Evolutionary conservation across 2,797 vertebrate species (phyloP).

Genomic region (Cichlasoma orientale): DNA sequence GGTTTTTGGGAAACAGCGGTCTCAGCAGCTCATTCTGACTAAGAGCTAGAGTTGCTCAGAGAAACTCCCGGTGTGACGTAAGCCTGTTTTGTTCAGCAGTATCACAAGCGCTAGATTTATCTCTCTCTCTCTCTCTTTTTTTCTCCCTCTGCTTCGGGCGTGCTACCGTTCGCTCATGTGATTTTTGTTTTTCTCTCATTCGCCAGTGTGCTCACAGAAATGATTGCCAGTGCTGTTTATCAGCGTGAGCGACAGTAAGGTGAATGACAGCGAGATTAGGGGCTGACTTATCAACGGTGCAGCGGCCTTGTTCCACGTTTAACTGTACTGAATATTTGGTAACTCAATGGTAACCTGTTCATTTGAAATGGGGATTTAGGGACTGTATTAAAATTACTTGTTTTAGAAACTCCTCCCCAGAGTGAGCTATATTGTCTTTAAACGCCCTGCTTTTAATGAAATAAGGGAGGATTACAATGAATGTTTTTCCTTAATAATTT

Average conservation of each 20-base stretch:
- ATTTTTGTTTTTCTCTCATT: constrained; percentile 12
- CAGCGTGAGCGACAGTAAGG: not conserved
- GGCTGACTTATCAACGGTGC: not conserved
- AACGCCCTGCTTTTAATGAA: not conserved
- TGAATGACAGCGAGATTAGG: not conserved
- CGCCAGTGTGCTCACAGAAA: not conserved
- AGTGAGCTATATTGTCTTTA: not conserved
- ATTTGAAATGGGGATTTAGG: not conserved
- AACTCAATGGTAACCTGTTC: not conserved
- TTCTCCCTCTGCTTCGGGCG: not conserved
- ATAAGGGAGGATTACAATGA: not conserved
- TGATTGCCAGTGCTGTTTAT: not conserved
- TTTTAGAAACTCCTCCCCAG: not conserved
- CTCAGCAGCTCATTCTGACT: constrained; percentile 42
- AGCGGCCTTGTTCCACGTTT: not conserved
- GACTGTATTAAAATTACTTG: not conserved
- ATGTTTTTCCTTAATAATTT: not conserved
- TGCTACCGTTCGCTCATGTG: constrained; percentile 4
- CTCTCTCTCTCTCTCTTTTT: not conserved
- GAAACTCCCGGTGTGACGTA: constrained; percentile 11
- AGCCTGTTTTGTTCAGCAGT: not conserved
- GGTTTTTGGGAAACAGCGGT: constrained; percentile 22
- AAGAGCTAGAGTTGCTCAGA: constrained; percentile 19
- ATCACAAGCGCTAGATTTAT: constrained; percentile 1
- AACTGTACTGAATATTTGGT: not conserved